Base-by-base conservation (phyloP, 2,797 vertebrate species). In the Mormyrops boulengeri region DNA sequence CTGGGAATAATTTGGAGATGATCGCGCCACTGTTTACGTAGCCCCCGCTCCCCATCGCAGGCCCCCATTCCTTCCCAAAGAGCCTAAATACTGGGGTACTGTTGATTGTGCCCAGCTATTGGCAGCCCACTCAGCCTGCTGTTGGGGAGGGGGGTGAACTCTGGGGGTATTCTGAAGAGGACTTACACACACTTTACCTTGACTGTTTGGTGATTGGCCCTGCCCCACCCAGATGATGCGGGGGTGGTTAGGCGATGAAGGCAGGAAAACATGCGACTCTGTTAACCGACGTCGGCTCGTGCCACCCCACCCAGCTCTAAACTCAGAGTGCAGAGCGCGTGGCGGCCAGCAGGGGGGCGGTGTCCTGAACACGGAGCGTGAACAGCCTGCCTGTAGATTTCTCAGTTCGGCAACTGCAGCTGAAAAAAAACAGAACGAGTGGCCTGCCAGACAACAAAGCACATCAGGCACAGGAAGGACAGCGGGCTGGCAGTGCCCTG, bases 1-100 rank as follows among this genome's bases (percentile, higher is more conserved):
- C 66, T 57, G 69, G 49, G 69, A 89, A 73, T 89, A 73, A 73
- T 73, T 88, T 88, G 57, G 87, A 88, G 26, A 11, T n/a, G 85
- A 55, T 55, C 85, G 2, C 3, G 6, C 26, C 30, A 87, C 85
- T 55, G 85, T 57, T 87, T 87, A 87, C 30, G 34, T 4, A 55
- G 50, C 9, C 14, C n/a, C 17, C 85, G 52, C 0, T 26, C 5
- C 77, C 38, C 8, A 0, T 12, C 34, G 2, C 0, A n/a, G 38
- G 19, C n/a, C 12, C 41, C 50, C n/a, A n/a, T 26, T 52, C 69
- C 47, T 38, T 26, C 44, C 69, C 34, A 17, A 77, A 53, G 47
- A n/a, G 26, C 7, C 5, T 9, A 77, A 80, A 80, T 55, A 53
- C n/a, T 88, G 22, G 14, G 34, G 69, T 26, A 38, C 50, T 57